These are phyloP conservation scores for Tachina grossa DNA, from an alignment of 2,888 invertebrate genomes.

Conservation along the genomic window DNA sequence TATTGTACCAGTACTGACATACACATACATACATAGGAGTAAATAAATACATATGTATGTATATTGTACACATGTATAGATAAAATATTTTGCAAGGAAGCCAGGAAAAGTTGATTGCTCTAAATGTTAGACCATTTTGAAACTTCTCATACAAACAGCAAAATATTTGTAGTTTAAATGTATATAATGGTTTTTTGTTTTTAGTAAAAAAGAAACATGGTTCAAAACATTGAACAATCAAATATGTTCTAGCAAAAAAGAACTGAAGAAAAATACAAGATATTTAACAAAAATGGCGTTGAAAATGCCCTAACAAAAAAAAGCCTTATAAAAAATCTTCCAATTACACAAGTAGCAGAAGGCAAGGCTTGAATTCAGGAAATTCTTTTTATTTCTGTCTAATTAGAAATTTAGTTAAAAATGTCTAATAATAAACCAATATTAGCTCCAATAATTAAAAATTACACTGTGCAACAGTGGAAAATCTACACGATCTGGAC, in stretches of 20 bases:
- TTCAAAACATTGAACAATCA: not conserved
- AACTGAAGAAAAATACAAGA: not conserved
- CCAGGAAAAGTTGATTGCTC: conserved; percentile 14
- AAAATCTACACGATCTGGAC: too few relatives aligned
- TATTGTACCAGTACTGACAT: conserved; percentile 23
- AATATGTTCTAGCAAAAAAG: conserved; percentile 9
- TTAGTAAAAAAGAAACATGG: not conserved
- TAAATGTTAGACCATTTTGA: conserved; percentile 42
- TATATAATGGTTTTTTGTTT: not conserved
- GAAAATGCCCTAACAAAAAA: not conserved
- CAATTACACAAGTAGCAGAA: too few relatives aligned
- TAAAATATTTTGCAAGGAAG: conserved; percentile 28
- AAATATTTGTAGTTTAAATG: conserved; percentile 10
- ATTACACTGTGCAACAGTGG: too few relatives aligned
- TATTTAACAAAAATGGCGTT: conserved; percentile 36
- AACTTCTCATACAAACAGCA: conserved; percentile 14
- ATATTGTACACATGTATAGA: not conserved
- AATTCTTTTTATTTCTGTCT: too few relatives aligned
- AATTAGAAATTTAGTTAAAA: too few relatives aligned
- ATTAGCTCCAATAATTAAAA: too few relatives aligned
- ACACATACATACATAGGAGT: not conserved
- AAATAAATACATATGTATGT: not conserved
- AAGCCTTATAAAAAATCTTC: too few relatives aligned
- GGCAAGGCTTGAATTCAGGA: not conserved
- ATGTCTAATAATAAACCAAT: too few relatives aligned